A percentile compares a stretch with the other conserved stretches of the same genome.
These are phyloP conservation scores for Sebastes trivittatus DNA, from an alignment of 2,797 vertebrate genomes.

Conservation along the genomic window DNA sequence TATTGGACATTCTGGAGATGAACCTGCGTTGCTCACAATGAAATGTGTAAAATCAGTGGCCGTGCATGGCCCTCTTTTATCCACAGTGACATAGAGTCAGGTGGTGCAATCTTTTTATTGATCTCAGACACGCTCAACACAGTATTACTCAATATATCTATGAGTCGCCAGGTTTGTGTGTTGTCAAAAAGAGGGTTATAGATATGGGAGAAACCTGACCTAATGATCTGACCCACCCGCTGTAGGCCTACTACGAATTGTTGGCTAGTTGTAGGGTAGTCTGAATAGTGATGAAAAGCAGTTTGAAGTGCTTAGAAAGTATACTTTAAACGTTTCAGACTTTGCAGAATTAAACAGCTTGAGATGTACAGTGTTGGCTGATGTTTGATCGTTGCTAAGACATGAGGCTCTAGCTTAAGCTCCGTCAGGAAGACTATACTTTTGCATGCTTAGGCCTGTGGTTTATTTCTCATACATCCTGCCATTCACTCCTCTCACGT, in stretches of 20 bases:
- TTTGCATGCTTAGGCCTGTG: background rate
- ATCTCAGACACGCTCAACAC: background rate
- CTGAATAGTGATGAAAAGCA: background rate
- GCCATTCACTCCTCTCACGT: background rate
- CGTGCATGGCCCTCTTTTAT: background rate
- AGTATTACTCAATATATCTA: background rate
- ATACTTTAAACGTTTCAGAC: background rate
- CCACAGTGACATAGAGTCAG: background rate
- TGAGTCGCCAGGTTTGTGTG: background rate
- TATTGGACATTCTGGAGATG: constrained; percentile 8
- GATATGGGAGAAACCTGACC: background rate
- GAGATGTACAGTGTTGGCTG: background rate
- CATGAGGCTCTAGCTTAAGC: background rate
- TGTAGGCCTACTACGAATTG: background rate
- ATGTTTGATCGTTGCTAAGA: background rate
- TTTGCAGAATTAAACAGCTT: background rate
- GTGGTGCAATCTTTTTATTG: background rate
- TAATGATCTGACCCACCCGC: background rate
- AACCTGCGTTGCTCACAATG: background rate
- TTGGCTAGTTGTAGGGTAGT: background rate
- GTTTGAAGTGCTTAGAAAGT: background rate
- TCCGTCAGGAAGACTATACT: background rate
- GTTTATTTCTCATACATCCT: background rate
- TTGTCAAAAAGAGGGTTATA: background rate
- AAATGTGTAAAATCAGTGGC: constrained; percentile 5